Conservation (phyloP, 1,140 invertebrate genomes). For the Drosophila navojoa region DNA sequence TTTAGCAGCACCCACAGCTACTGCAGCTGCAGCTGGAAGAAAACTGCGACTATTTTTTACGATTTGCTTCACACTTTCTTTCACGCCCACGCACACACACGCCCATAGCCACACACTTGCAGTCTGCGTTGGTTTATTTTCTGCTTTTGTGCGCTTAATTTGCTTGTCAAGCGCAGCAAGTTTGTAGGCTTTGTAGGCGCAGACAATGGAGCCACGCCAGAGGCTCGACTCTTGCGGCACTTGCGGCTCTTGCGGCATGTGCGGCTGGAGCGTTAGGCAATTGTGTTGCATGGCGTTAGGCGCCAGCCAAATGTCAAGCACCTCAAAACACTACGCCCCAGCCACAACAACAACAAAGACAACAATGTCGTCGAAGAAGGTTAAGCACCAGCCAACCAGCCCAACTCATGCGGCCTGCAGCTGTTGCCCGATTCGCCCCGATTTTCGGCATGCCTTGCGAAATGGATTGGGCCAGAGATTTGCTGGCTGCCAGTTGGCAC, state of each 20-base stretch:
- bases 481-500: slow-evolving; percentile 54
- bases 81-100: slow-evolving; percentile 28
- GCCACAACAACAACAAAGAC: slow-evolving; percentile 16
- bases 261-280: slow-evolving; percentile 18
- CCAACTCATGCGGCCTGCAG: not conserved
- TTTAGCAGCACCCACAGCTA: slow-evolving; percentile 44
- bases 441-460: slow-evolving; percentile 23
- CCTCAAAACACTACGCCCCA: slow-evolving; percentile 52
- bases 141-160: slow-evolving; percentile 72
- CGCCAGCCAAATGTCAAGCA: slow-evolving; percentile 79
- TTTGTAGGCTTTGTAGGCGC: slow-evolving; percentile 64
- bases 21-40: slow-evolving; percentile 1
- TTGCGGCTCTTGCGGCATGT: slow-evolving; percentile 16
- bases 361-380: slow-evolving; percentile 60
- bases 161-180: slow-evolving; percentile 62
- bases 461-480: slow-evolving; percentile 26
- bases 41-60: slow-evolving; percentile 51
- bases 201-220: slow-evolving; percentile 33
- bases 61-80: slow-evolving; percentile 15
- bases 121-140: slow-evolving; percentile 69
- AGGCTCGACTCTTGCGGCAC: slow-evolving; percentile 9
- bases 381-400: slow-evolving; percentile 67
- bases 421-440: not conserved
- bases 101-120: not conserved
- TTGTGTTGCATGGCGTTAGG: slow-evolving; percentile 70